Evolutionary conservation across 2,797 vertebrate genomes (phyloP).

Genomic region (Sus cebifrons): DNA sequence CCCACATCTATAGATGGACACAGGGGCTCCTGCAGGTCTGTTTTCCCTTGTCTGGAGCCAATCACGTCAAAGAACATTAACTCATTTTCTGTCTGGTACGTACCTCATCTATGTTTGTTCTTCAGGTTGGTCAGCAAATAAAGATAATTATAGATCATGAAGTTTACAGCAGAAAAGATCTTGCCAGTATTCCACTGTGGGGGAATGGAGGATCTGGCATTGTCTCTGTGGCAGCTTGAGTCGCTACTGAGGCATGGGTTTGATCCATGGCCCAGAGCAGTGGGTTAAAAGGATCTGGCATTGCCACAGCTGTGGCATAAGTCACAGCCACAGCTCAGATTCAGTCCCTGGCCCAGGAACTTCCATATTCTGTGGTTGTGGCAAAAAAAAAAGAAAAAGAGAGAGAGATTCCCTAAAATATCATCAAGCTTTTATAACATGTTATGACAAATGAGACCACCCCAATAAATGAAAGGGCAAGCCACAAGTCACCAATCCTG

Average conservation of each 20-base stretch:
- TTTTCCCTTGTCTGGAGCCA: neutral
- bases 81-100: neutral
- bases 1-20: neutral
- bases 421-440: neutral
- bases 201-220: no score
- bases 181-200: no score
- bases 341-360: no score
- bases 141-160: neutral
- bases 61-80: neutral
- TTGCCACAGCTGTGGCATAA: no score
- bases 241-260: no score
- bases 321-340: no score
- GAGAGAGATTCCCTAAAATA: neutral
- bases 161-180: neutral
- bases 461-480: neutral
- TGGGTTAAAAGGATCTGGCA: no score
- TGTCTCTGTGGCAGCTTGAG: no score
- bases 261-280: no score
- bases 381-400: no score
- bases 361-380: no score
- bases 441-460: neutral
- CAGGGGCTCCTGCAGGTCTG: neutral
- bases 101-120: neutral
- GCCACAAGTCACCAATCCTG: neutral
- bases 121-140: neutral